These are phyloP conservation scores for Argopecten irradians DNA, from an alignment of 1,140 invertebrate species.

Conservation along the genomic window DNA sequence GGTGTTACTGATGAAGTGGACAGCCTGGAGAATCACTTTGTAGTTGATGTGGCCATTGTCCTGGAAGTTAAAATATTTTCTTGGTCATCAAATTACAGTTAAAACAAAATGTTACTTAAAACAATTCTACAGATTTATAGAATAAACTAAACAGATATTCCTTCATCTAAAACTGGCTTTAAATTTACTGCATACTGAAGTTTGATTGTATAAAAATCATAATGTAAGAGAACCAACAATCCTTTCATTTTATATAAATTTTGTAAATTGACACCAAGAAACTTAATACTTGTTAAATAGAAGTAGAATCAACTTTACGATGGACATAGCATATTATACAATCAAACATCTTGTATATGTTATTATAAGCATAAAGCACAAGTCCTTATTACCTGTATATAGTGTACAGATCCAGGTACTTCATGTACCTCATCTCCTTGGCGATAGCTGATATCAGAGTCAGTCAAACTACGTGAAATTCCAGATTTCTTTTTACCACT, in stretches of 20 bases:
- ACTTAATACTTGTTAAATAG: too few relatives aligned
- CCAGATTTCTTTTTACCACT: conserved; percentile 42
- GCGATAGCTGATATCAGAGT: conserved; percentile 94
- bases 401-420: conserved; percentile 88
- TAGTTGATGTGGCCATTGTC: conserved; percentile 95
- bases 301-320: too few relatives aligned
- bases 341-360: too few relatives aligned
- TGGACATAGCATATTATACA: too few relatives aligned
- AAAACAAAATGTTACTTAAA: background rate
- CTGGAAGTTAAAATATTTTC: conserved; percentile 77
- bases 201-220: too few relatives aligned
- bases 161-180: too few relatives aligned
- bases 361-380: too few relatives aligned
- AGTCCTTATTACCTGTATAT: conserved; percentile 81
- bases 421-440: conserved; percentile 82
- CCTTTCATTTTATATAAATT: too few relatives aligned
- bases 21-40: conserved; percentile 89
- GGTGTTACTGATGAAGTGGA: conserved; percentile 89
- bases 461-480: conserved; percentile 88
- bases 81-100: background rate
- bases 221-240: too few relatives aligned
- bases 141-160: too few relatives aligned
- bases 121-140: too few relatives aligned
- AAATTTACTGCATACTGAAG: background rate
- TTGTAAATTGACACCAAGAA: too few relatives aligned